These are phyloP conservation scores for Aricia agestis DNA, from an alignment of 1,140 invertebrate species.

Conservation along the genomic window DNA sequence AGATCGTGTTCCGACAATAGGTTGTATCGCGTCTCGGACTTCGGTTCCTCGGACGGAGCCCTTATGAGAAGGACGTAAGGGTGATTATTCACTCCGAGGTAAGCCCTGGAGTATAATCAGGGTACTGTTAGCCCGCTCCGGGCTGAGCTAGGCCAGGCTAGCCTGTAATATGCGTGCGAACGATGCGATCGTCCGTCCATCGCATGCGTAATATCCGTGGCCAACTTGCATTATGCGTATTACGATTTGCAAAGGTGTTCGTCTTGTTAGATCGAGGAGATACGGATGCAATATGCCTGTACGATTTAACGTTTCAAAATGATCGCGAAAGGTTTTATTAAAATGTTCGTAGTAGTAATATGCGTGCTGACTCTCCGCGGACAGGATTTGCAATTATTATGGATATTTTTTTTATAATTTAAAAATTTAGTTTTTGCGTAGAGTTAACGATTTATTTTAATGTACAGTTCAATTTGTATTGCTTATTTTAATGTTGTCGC, in stretches of 20 bases:
- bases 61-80: too few species aligned
- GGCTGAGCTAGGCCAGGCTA: slow-evolving; percentile 36
- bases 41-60: too few species aligned
- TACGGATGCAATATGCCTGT: slow-evolving; percentile 14
- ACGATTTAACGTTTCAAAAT: slow-evolving; percentile 7
- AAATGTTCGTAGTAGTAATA: slow-evolving; percentile 17
- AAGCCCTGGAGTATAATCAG: slow-evolving; percentile 66
- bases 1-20: slow-evolving; percentile 72
- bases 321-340: slow-evolving; percentile 7
- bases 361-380: not conserved
- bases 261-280: slow-evolving; percentile 18
- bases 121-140: slow-evolving; percentile 65
- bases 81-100: too few species aligned
- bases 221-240: slow-evolving; percentile 25
- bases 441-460: too few species aligned
- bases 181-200: slow-evolving; percentile 55
- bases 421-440: too few species aligned
- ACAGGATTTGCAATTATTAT: too few species aligned
- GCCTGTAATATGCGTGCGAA: slow-evolving; percentile 71
- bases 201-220: slow-evolving; percentile 42
- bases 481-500: too few species aligned
- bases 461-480: too few species aligned
- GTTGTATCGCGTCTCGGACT: slow-evolving; percentile 48
- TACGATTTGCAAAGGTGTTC: slow-evolving; percentile 23
- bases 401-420: too few species aligned